These are phyloP conservation scores for Rhimphoctona megacephalus DNA, from an alignment of 2,888 invertebrate species.

Conservation along the genomic window DNA sequence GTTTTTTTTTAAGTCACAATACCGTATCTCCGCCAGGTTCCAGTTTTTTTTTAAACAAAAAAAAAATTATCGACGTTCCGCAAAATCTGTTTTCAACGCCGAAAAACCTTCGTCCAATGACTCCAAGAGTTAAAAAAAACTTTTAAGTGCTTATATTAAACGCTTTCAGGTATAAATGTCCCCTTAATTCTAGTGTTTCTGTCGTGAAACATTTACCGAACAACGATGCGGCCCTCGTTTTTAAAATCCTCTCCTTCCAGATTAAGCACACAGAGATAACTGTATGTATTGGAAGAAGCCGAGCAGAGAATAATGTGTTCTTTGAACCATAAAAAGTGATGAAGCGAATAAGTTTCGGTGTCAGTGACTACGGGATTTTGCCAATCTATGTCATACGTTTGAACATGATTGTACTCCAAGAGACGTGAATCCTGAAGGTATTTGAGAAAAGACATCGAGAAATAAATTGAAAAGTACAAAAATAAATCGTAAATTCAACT, in stretches of 20 bases:
- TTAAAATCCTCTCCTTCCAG: constrained; percentile 70
- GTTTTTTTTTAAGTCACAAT: too few species aligned
- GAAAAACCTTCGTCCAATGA: too few species aligned
- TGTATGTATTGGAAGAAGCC: constrained; percentile 68
- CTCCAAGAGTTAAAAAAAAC: too few species aligned
- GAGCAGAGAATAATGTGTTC: constrained; percentile 85
- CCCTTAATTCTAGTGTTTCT: neutral
- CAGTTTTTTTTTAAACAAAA: too few species aligned
- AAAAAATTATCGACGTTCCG: too few species aligned
- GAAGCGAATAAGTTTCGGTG: constrained; percentile 80
- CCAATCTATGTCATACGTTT: constrained; percentile 77
- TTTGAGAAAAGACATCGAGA: constrained; percentile 4
- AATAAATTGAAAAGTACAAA: constrained; percentile 1
- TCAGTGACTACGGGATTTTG: constrained; percentile 53
- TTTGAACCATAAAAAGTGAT: constrained; percentile 87
- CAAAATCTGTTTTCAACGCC: too few species aligned
- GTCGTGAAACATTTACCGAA: constrained; percentile 72
- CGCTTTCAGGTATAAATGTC: neutral
- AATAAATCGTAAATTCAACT: constrained; percentile 10
- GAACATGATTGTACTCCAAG: constrained; percentile 76
- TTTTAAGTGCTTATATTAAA: too few species aligned
- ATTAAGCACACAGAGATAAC: constrained; percentile 76
- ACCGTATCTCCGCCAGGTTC: too few species aligned
- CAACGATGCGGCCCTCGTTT: constrained; percentile 66
- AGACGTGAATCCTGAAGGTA: constrained; percentile 73